These are phyloP conservation scores for Scotopteryx bipunctaria DNA, from an alignment of 2,888 invertebrate genomes.

Conservation along the genomic window DNA sequence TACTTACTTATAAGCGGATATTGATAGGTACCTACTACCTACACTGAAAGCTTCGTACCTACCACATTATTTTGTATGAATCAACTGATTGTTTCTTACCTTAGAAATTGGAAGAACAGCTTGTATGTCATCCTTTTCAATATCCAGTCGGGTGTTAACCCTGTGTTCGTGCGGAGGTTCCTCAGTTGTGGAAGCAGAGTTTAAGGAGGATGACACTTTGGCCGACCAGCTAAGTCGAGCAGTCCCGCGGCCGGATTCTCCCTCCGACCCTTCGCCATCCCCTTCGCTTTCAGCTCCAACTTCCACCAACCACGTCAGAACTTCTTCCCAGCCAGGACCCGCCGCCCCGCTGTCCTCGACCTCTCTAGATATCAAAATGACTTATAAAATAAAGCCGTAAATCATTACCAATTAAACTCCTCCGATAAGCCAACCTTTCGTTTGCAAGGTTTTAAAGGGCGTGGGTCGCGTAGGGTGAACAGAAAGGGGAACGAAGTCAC, in stretches of 20 bases:
- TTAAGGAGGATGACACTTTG: slow-evolving; percentile 72
- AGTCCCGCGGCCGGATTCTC: slow-evolving; percentile 87
- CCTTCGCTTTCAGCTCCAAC: slow-evolving; percentile 91
- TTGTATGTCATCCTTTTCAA: slow-evolving; percentile 97
- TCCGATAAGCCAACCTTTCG: slow-evolving; percentile 42
- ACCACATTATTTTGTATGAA: too few relatives aligned
- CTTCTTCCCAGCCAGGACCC: slow-evolving; percentile 87
- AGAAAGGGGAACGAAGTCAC: slow-evolving; percentile 44
- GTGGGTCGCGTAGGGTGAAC: slow-evolving; percentile 47
- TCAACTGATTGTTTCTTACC: slow-evolving; percentile 83
- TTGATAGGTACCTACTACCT: too few relatives aligned
- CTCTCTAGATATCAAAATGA: slow-evolving; percentile 50
- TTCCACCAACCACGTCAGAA: slow-evolving; percentile 96
- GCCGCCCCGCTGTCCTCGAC: slow-evolving; percentile 70
- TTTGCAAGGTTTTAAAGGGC: slow-evolving; percentile 45
- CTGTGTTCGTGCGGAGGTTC: slow-evolving; percentile 82
- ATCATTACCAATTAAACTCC: slow-evolving; percentile 39
- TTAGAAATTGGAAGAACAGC: slow-evolving; percentile 97
- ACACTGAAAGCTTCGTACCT: too few relatives aligned
- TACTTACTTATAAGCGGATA: neutral
- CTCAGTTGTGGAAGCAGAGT: slow-evolving; percentile 63
- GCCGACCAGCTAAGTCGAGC: slow-evolving; percentile 94
- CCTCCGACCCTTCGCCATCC: slow-evolving; percentile 72
- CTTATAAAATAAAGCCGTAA: slow-evolving; percentile 22
- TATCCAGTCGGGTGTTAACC: slow-evolving; percentile 92